phyloP scores from a whole-genome alignment of 2,797 vertebrate species.

The Melanotaenia pygmaea region DNA sequence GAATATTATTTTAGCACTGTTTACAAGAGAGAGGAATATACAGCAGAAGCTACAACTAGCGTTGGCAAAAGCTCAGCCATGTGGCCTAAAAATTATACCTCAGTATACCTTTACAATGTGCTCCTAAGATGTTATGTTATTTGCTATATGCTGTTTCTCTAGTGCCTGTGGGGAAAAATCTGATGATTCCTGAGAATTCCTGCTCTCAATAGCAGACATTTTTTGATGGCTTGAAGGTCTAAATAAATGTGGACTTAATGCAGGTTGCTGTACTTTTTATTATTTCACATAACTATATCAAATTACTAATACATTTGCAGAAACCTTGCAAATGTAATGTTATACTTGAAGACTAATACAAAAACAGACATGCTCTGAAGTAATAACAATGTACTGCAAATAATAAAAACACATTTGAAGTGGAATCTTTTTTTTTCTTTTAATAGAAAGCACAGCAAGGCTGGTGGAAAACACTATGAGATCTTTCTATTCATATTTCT shows the following conservation, averaged over 20 bases:
- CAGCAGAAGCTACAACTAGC: too few relatives aligned
- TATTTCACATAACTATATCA: not conserved
- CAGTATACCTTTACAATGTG: too few relatives aligned
- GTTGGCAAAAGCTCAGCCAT: too few relatives aligned
- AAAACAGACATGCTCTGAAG: not conserved
- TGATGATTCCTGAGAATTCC: not conserved
- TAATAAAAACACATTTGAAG: not conserved
- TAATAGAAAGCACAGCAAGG: not conserved
- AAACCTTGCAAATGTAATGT: not conserved
- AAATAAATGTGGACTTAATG: not conserved
- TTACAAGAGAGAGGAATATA: too few relatives aligned
- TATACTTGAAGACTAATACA: not conserved
- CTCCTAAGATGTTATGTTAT: not conserved
- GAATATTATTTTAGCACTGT: too few relatives aligned
- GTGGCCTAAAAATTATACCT: too few relatives aligned
- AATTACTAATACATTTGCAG: not conserved
- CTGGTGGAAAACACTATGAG: not conserved
- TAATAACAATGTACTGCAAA: not conserved
- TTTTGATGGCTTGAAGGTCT: not conserved
- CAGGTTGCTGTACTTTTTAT: not conserved
- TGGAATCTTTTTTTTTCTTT: not conserved
- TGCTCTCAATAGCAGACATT: not conserved
- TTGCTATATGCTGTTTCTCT: not conserved
- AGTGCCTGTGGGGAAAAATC: not conserved
- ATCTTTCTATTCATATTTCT: not conserved